These are phyloP conservation scores for Heliconius hewitsoni DNA, from an alignment of 1,140 invertebrate genomes.

Conservation along the genomic window DNA sequence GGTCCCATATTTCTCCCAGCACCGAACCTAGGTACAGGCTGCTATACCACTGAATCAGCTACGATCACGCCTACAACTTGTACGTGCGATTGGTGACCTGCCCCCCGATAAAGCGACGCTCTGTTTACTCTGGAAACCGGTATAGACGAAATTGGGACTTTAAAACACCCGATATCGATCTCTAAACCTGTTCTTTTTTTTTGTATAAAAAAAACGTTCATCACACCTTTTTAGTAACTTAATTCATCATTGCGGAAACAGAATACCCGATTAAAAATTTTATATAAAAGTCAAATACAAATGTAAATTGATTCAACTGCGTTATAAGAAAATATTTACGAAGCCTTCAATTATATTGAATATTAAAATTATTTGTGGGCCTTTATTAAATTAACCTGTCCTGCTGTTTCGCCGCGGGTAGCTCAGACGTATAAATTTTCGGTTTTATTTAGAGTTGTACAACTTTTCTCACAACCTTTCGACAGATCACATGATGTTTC, in stretches of 20 bases:
- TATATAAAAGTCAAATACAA: not conserved
- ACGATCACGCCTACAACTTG: slow-evolving; percentile 79
- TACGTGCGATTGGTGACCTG: slow-evolving; percentile 72
- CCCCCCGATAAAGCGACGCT: slow-evolving; percentile 46
- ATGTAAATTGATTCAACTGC: not conserved
- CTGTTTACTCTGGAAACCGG: slow-evolving; percentile 35
- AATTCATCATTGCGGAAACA: slow-evolving; percentile 26
- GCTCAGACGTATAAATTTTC: slow-evolving; percentile 19
- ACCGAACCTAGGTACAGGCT: slow-evolving; percentile 71
- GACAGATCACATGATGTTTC: slow-evolving; percentile 15
- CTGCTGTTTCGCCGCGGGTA: slow-evolving; percentile 27
- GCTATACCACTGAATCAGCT: slow-evolving; percentile 78
- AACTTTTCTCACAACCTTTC: slow-evolving; percentile 25
- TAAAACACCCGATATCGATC: slow-evolving; percentile 27
- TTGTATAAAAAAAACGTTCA: slow-evolving; percentile 16
- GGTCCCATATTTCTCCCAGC: slow-evolving; percentile 76
- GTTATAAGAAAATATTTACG: slow-evolving; percentile 2
- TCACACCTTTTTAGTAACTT: slow-evolving; percentile 28
- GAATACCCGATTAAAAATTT: not conserved
- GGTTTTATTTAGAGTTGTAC: slow-evolving; percentile 26
- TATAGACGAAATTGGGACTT: slow-evolving; percentile 23
- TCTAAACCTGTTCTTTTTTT: slow-evolving; percentile 17
- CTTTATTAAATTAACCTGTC: slow-evolving; percentile 33
- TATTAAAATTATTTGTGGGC: slow-evolving; percentile 30
- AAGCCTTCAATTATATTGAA: slow-evolving; percentile 25